A percentile compares a stretch with the other conserved stretches of the same genome.
These are phyloP conservation scores for Octopus bimaculoides DNA, from an alignment of 1,140 invertebrate species.

Conservation along the genomic window DNA sequence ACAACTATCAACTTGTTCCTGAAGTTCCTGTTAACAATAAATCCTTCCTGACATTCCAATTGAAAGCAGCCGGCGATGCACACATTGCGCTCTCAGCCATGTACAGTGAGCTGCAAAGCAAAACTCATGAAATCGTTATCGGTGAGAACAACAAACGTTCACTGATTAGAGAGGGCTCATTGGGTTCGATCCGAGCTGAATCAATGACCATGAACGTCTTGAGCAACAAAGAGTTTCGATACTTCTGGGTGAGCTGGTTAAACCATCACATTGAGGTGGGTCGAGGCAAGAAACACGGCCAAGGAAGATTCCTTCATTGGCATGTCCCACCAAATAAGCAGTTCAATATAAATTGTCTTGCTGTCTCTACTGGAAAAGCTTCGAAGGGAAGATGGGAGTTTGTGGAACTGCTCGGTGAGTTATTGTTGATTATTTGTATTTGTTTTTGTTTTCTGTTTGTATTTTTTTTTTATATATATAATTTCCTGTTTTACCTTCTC, in stretches of 20 bases:
- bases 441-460: neutral
- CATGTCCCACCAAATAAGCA: conserved; percentile 42
- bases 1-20: conserved; percentile 49
- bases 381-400: conserved; percentile 53
- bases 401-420: conserved; percentile 48
- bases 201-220: conserved; percentile 44
- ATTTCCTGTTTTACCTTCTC: no score
- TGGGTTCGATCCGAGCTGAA: conserved; percentile 39
- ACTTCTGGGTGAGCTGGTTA: conserved; percentile 52
- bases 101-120: conserved; percentile 50
- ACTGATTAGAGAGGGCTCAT: conserved; percentile 41
- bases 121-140: conserved; percentile 49
- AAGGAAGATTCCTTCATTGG: conserved; percentile 45
- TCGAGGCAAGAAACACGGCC: conserved; percentile 43
- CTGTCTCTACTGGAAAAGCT: conserved; percentile 47
- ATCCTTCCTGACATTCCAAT: conserved; percentile 49
- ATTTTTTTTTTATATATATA: neutral
- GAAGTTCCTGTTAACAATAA: conserved; percentile 51
- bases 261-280: conserved; percentile 45
- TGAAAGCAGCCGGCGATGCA: conserved; percentile 48
- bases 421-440: neutral
- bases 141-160: conserved; percentile 47
- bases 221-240: conserved; percentile 40
- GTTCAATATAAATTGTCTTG: conserved; percentile 49
- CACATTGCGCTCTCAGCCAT: conserved; percentile 48